These are phyloP conservation scores for Drosophila parvula DNA, from an alignment of 1,140 invertebrate genomes.

Conservation along the genomic window DNA sequence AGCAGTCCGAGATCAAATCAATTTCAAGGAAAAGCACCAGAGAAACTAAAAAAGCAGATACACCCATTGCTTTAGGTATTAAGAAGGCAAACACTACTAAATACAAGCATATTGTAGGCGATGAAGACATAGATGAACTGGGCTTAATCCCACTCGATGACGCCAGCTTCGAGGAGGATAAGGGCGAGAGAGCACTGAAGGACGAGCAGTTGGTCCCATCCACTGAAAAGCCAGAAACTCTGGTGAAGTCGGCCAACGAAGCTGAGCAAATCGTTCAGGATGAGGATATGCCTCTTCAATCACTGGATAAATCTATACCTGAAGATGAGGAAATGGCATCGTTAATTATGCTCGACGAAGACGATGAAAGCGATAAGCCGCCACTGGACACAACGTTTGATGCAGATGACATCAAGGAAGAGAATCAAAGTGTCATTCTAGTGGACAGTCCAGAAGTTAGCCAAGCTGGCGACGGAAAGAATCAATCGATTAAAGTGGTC, in stretches of 20 bases:
- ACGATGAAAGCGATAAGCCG: neutral
- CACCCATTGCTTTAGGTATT: neutral
- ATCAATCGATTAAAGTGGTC: slow-evolving; percentile 40
- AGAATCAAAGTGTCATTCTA: slow-evolving; percentile 4
- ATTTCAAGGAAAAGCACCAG: neutral
- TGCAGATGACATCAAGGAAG: slow-evolving; percentile 15
- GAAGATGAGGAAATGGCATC: slow-evolving; percentile 54
- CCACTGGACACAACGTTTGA: slow-evolving; percentile 56
- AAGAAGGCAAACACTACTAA: neutral
- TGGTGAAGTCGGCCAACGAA: neutral
- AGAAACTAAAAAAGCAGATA: neutral
- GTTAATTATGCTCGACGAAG: slow-evolving; percentile 48
- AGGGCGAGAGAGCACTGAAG: neutral
- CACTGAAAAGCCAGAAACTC: neutral
- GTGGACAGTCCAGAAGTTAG: slow-evolving; percentile 4
- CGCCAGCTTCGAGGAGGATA: neutral
- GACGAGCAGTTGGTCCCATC: neutral
- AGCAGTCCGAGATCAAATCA: neutral
- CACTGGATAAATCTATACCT: too few relatives aligned
- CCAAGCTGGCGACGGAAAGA: neutral
- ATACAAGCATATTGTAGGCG: neutral
- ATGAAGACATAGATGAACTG: slow-evolving; percentile 41
- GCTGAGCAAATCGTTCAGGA: neutral
- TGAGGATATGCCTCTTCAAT: neutral
- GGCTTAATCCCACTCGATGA: slow-evolving; percentile 38